Conservation (phyloP, 2,113 vertebrate genomes). For the Struthio camelus region DNA sequence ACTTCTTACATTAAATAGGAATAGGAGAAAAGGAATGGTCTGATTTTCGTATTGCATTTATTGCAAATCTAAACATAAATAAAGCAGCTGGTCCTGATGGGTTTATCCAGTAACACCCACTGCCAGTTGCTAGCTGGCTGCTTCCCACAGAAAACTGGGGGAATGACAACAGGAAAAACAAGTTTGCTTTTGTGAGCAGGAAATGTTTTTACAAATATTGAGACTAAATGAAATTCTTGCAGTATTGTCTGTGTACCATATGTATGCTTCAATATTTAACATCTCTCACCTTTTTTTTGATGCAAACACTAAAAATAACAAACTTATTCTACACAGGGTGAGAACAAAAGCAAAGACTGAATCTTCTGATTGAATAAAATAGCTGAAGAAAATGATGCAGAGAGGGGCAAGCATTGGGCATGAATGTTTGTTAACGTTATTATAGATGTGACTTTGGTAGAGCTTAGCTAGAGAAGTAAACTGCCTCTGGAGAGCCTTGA, state of each 20-base stretch:
- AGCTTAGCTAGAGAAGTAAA: constrained; percentile 4
- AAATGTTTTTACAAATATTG: background rate
- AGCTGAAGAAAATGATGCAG: background rate
- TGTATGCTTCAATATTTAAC: background rate
- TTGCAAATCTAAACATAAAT: background rate
- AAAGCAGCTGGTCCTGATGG: background rate
- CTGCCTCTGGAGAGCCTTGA: background rate
- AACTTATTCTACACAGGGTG: background rate
- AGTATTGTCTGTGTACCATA: background rate
- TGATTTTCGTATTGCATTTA: background rate
- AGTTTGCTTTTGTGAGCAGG: background rate
- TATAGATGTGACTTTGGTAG: background rate
- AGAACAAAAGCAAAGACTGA: background rate
- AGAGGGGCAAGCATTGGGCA: background rate
- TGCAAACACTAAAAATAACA: background rate
- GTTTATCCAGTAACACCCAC: background rate
- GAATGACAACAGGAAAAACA: background rate
- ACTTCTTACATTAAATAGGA: background rate
- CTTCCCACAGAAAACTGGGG: background rate
- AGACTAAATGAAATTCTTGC: background rate
- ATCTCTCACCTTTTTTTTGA: background rate
- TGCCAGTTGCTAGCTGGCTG: background rate
- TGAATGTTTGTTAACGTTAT: constrained; percentile 13
- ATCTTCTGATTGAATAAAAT: background rate
- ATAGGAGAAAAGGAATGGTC: background rate